A percentile compares a stretch with the other conserved stretches of the same genome.
Conservation (phyloP, 2,888 invertebrate species). For the Norana najaformis region DNA sequence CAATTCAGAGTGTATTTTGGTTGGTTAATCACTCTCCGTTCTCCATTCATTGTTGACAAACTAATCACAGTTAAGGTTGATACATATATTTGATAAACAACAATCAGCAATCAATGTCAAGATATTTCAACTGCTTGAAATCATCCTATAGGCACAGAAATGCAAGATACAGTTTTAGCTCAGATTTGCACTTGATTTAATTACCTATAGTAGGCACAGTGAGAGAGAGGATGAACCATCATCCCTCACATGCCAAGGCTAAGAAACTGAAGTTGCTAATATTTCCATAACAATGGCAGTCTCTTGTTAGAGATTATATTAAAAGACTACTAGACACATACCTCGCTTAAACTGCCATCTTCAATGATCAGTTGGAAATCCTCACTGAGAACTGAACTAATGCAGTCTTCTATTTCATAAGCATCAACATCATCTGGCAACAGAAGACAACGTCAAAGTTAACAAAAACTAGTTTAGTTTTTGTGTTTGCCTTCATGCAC, state of each 20-base stretch:
- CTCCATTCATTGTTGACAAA: neutral
- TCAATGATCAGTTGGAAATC: neutral
- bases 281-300: too few species aligned
- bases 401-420: neutral
- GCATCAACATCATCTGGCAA: neutral
- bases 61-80: neutral
- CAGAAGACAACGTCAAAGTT: neutral
- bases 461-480: neutral
- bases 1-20: neutral
- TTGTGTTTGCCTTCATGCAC: neutral
- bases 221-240: too few species aligned
- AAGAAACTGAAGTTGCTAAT: too few species aligned
- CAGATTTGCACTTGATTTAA: too few species aligned
- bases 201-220: too few species aligned
- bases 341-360: neutral
- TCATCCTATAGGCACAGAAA: neutral
- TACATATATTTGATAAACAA: neutral
- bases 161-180: too few species aligned
- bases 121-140: neutral
- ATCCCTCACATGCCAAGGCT: too few species aligned
- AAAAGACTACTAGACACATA: neutral
- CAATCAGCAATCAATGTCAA: too few species aligned
- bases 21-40: neutral
- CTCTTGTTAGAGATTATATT: too few species aligned
- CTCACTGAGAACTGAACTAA: slow-evolving; percentile 13